Base-by-base conservation (phyloP, 2,888 invertebrate species). In the Heteromurus nitidus region DNA sequence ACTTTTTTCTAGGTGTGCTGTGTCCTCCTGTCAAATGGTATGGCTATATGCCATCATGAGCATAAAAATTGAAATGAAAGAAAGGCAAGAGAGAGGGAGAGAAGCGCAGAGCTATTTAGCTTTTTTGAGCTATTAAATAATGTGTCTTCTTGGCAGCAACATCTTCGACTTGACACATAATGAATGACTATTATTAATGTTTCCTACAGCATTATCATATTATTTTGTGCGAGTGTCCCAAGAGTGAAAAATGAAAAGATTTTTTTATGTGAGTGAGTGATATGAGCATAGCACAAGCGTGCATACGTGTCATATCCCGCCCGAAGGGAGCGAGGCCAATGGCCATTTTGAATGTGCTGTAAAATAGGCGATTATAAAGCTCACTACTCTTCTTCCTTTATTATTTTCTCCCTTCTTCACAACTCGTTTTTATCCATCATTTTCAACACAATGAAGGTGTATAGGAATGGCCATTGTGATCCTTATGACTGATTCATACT, bases 261-360 rank as follows among this genome's bases (percentile, higher is more conserved):
- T 47, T n/a, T 47, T n/a, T 47, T 47, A n/a, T 47, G 47, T 11
- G 7, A 22, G 55, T 55, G 55, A 55, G 22, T 55, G 5, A n/a
- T 18, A 62, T 69, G 77, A 58, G 65, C n/a, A n/a, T n/a, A n/a
- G 79, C 69, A 60, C 31, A 80, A 80, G 80, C 68, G 72, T 80
- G 72, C 80, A 70, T 70, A 50, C 77, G 64, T 70, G 50, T 70
- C 70, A 77, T 69, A 13, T 36, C 9, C 36, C 13, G 36, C 13
- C 50, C 50, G 13, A 53, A 47, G 73, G 30, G 60, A 72, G 64
- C 22, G 72, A 60, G 80, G 72, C 73, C 67, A 80, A 80, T 80
- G 73, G 80, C 80, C 80, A 80, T 80, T 80, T 73, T 80, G 80
- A 80, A 80, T 80, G 67, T 72, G 72, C 72, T 80, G 72, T 80